Conservation (phyloP, 2,888 invertebrate genomes). For the Heliconius ethilla region DNA sequence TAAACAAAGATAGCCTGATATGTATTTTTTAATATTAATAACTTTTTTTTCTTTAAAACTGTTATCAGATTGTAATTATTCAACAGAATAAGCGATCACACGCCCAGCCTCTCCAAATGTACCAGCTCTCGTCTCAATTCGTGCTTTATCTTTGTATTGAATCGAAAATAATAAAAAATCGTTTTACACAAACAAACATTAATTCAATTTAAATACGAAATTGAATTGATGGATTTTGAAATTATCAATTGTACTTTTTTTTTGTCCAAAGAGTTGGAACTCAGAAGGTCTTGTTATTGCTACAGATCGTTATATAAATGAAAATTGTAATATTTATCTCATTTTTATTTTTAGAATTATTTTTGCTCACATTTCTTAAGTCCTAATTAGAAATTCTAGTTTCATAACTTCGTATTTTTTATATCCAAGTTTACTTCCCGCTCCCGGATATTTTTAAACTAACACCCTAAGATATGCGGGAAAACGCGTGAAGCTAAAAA, state of each 20-base stretch:
- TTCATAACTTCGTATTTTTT: no score
- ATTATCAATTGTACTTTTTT: no score
- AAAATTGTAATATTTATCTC: constrained; percentile 22
- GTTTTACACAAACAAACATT: constrained; percentile 22
- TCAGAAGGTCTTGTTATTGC: constrained; percentile 35
- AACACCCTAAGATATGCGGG: background rate
- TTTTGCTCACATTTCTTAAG: constrained; percentile 27
- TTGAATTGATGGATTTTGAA: no score
- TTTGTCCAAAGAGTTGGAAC: constrained; percentile 45
- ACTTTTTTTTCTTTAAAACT: constrained; percentile 5
- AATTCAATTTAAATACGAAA: background rate
- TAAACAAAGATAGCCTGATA: no score
- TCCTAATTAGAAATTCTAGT: constrained; percentile 7
- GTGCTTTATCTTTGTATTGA: constrained; percentile 47
- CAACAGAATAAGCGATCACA: constrained; percentile 34
- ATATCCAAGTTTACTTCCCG: no score
- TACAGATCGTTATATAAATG: constrained; percentile 36
- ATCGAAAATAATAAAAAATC: constrained; percentile 42
- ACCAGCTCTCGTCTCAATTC: constrained; percentile 37
- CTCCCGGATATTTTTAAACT: background rate
- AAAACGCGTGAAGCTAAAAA: background rate
- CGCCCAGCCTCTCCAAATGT: constrained; percentile 45
- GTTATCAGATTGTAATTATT: constrained; percentile 25
- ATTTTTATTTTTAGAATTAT: constrained; percentile 32
- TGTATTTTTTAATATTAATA: no score